Evolutionary conservation across 2,113 vertebrate species (phyloP).

Genomic region (Lutjanus erythropterus): DNA sequence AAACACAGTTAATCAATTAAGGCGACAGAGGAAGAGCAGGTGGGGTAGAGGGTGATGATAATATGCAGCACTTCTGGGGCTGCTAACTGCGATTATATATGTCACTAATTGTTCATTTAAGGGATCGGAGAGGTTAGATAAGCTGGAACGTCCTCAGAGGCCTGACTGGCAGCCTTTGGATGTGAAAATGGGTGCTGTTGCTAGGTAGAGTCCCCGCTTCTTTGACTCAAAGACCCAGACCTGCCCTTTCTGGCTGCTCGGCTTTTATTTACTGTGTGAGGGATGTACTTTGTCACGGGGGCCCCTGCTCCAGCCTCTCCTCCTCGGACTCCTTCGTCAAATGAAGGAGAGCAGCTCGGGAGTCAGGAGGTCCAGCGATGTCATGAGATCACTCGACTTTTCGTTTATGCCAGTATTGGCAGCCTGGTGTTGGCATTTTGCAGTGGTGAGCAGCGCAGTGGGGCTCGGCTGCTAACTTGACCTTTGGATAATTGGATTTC

Average conservation of each 20-base stretch:
- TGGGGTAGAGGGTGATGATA: conserved; percentile 53
- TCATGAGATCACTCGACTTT: conserved; percentile 68
- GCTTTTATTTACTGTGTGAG: conserved; percentile 29
- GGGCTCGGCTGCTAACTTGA: conserved; percentile 79
- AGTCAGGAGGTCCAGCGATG: conserved; percentile 52
- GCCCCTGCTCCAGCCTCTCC: conserved; percentile 13
- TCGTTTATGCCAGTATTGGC: conserved; percentile 62
- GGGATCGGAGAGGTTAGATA: conserved; percentile 1
- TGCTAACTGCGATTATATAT: conserved; percentile 52
- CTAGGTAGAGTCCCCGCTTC: conserved; percentile 15
- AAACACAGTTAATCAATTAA: conserved; percentile 81
- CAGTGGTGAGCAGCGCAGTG: conserved; percentile 68
- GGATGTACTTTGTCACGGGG: conserved; percentile 8
- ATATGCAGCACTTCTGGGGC: conserved; percentile 47
- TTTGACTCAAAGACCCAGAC: conserved; percentile 11
- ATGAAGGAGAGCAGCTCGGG: conserved; percentile 18
- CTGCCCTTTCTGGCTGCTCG: conserved; percentile 8
- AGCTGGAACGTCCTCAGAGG: conserved; percentile 13
- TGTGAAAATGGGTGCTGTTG: conserved; percentile 15
- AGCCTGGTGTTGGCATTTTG: conserved; percentile 78
- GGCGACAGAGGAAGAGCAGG: conserved; percentile 57
- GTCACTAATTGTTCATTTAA: conserved; percentile 57
- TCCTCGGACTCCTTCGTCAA: conserved; percentile 16
- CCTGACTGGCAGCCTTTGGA: conserved; percentile 5
- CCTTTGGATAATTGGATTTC: conserved; percentile 85